Conservation (phyloP, 35 echinoderm and acorn worm species). For the Ptychodera flava region DNA sequence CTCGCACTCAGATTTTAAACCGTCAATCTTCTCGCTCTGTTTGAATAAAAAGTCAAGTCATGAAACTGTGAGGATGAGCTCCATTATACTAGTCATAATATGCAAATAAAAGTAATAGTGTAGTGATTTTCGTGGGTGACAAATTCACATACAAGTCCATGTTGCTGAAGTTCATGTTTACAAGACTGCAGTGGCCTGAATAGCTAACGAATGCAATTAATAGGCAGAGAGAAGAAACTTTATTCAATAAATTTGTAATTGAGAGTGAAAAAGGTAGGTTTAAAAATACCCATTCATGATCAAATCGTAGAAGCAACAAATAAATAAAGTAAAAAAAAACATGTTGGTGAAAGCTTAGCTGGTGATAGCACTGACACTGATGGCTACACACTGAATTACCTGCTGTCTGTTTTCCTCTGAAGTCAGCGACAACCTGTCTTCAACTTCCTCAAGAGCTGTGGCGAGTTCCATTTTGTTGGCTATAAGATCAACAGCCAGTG, state of each 20-base stretch:
- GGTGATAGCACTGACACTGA: too few relatives aligned
- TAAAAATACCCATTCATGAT: too few relatives aligned
- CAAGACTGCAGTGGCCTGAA: neutral
- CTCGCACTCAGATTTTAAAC: conserved; percentile 52
- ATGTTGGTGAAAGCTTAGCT: too few relatives aligned
- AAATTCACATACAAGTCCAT: neutral
- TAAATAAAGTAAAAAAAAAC: too few relatives aligned
- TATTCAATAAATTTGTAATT: too few relatives aligned
- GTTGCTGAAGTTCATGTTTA: neutral
- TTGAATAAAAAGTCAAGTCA: neutral
- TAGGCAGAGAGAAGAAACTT: too few relatives aligned
- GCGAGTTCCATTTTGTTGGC: neutral
- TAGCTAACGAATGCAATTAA: neutral
- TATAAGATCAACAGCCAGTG: neutral
- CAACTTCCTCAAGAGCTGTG: neutral
- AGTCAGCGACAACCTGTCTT: neutral
- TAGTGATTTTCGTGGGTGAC: neutral
- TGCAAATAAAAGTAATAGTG: neutral
- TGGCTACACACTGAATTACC: too few relatives aligned
- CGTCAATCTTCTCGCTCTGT: conserved; percentile 53
- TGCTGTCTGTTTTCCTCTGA: neutral
- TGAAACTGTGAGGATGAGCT: neutral
- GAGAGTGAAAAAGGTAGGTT: too few relatives aligned
- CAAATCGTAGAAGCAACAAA: too few relatives aligned
- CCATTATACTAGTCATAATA: neutral